Percentiles rank a stretch among this genome's conserved stretches.
Evolutionary conservation across 1,140 invertebrate genomes (phyloP).

Genomic region (Ladona fulva): DNA sequence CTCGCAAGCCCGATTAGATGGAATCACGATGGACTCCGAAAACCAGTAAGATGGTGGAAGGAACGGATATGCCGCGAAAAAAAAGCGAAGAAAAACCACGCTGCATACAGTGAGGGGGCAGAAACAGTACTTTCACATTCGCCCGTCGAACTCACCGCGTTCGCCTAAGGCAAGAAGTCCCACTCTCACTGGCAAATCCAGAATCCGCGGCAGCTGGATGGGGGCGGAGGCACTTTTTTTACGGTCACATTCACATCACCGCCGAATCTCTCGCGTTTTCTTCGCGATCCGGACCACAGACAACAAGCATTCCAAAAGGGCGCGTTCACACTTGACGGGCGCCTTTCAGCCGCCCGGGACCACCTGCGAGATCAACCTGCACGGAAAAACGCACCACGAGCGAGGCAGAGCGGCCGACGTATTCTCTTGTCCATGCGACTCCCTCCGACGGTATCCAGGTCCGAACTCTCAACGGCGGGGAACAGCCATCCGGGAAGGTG

Average conservation of each 20-base stretch:
- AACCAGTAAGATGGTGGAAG: too few species aligned
- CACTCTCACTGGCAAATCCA: not conserved
- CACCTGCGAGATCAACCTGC: not conserved
- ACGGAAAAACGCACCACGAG: not conserved
- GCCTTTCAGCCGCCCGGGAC: not conserved
- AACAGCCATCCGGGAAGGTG: not conserved
- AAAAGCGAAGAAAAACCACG: too few species aligned
- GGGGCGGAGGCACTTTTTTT: not conserved
- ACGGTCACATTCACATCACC: not conserved
- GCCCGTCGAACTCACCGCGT: not conserved
- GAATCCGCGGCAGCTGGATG: not conserved
- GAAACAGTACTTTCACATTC: not conserved
- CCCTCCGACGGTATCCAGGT: constrained; percentile 1
- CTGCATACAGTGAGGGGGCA: too few species aligned
- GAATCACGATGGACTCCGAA: too few species aligned
- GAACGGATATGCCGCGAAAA: too few species aligned
- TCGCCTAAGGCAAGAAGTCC: not conserved
- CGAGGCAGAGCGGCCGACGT: too few species aligned
- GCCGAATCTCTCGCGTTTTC: not conserved
- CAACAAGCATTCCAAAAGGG: not conserved
- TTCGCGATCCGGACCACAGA: not conserved
- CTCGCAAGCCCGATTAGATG: too few species aligned
- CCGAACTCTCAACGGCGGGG: not conserved
- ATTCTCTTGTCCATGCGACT: not conserved
- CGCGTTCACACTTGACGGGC: not conserved